phyloP scores from a whole-genome alignment of 2,797 vertebrate species.

The Morelia viridis region DNA sequence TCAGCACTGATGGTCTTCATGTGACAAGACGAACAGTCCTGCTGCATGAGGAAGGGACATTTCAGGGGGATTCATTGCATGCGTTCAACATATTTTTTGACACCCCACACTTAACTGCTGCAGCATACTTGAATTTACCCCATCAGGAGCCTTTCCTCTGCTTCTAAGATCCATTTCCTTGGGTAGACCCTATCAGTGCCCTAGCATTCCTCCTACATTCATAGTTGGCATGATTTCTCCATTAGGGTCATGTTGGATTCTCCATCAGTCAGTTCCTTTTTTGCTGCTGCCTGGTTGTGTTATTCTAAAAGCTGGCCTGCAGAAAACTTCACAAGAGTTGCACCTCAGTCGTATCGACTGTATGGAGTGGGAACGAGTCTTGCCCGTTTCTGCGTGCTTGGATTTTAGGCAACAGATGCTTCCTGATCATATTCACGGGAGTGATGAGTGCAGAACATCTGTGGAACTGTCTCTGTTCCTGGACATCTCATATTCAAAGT shows the following conservation, averaged over 20 bases:
- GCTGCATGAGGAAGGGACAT: background rate
- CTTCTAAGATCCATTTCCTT: background rate
- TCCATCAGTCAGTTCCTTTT: background rate
- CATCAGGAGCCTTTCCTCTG: no score
- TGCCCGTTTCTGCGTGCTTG: background rate
- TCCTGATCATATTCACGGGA: background rate
- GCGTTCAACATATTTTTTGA: background rate
- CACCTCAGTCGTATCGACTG: background rate
- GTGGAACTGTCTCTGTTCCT: background rate
- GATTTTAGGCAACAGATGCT: background rate
- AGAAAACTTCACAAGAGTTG: background rate
- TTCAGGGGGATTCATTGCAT: background rate
- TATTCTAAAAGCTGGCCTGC: background rate
- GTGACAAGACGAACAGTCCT: background rate
- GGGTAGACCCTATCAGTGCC: background rate
- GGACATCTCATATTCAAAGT: no score
- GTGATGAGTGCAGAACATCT: background rate
- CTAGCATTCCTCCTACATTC: background rate
- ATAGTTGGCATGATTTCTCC: background rate
- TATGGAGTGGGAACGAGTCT: no score
- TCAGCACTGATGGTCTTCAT: background rate
- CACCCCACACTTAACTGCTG: background rate
- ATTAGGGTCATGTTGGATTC: background rate
- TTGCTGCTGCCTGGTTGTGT: background rate
- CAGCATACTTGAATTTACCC: background rate